Base-by-base conservation (phyloP, 2,797 vertebrate species). In the Garrulus glandarius region DNA sequence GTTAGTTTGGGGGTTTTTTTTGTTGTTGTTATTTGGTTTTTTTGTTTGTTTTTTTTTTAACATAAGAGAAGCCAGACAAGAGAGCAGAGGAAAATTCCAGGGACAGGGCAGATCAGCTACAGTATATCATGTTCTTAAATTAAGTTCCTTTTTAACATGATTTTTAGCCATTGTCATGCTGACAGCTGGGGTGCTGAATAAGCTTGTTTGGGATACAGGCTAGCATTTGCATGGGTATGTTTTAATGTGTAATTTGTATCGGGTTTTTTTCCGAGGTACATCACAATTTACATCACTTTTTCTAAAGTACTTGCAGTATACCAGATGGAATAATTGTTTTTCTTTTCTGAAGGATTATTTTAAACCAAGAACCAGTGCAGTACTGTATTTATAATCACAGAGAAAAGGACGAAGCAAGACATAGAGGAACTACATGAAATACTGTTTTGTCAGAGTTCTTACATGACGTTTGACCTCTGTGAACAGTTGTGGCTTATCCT, bases 281-380 rank as follows among this genome's bases (percentile, higher is more conserved):
- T 64, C 61, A 94, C 53, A 84, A 86, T 83, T 86, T 86, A 68
- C 37, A 93, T 61, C 57, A 78, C 70, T 89, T 94, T 91, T 82
- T 86, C 50, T 80, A 39, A 95, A 93, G 24, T 81, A 43, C 46
- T 71, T 88, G 53, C 50, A 70, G 56, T 49, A 70, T 39, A 95
- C 56, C 76, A 89, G 82, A 86, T 76, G 44, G 56, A 89, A 91
- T 90, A 89, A 93, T 49, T 63, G 60, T 32, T 52, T 64, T 77
- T 85, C 55, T 81, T 90, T 85, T 88, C 78, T 77, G 56, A 78
- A 87, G 56, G 10, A 84, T 44, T 84, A 81, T 87, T 92, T 79
- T 61, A 79, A 94, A 89, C 37, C 24, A 76, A 65, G 57, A 78
- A 49, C 44, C 41, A 89, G 53, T 43, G 19, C 37, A 53, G 39